phyloP scores from a whole-genome alignment of 2,113 vertebrate species.

The Gymnogyps californianus region DNA sequence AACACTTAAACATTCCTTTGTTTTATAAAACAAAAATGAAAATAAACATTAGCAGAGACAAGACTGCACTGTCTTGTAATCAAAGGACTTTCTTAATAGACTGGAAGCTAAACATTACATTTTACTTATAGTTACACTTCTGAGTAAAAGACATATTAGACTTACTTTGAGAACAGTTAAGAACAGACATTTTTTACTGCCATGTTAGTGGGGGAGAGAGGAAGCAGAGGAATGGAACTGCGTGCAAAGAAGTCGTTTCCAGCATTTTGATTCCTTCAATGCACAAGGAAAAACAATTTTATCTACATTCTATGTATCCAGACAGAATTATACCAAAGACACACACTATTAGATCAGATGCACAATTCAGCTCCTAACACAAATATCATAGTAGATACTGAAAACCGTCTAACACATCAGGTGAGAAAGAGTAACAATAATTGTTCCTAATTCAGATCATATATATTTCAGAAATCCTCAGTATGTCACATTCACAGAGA shows the following conservation, averaged over 20 bases:
- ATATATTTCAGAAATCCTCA: not conserved
- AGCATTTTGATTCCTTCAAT: not conserved
- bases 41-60: not conserved
- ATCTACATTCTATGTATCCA: not conserved
- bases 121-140: not conserved
- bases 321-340: not conserved
- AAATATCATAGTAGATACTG: not conserved
- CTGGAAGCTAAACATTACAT: not conserved
- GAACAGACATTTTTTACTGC: not conserved
- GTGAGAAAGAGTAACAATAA: not conserved
- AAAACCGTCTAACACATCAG: not conserved
- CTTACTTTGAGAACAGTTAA: not conserved
- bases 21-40: not conserved
- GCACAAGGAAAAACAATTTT: not conserved
- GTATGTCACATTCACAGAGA: not conserved
- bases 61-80: not conserved
- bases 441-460: not conserved
- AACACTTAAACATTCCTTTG: not conserved
- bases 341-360: not conserved
- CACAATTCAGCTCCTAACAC: not conserved
- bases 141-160: not conserved
- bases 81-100: not conserved
- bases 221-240: not conserved
- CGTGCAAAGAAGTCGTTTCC: not conserved
- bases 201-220: fast-evolving